Evolutionary conservation across 2,113 vertebrate species (phyloP), one percentile per base, ranked within the genome.

Genomic region (Brienomyrus brachyistius): DNA sequence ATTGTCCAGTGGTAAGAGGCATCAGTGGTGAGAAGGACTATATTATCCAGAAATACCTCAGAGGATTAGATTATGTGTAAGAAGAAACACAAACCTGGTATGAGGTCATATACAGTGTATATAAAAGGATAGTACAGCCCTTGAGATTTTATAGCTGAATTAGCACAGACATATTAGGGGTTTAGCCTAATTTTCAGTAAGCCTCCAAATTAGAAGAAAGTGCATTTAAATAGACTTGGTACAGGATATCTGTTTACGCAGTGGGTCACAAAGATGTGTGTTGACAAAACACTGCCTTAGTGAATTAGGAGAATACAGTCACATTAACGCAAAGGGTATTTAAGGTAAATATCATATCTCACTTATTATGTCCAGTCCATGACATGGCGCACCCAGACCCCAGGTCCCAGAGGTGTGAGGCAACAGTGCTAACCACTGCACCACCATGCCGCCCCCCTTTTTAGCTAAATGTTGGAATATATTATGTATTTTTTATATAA

Each of bases 1-100:
- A 95, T 99, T 89, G 97, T 98, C 89, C 96, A 97, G 87, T 99
- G 98, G 98, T 99, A 94, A 89, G 95, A 90, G 27, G 21, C 31
- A 87, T 1, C 17, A 56, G 74, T 40, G 27, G 83, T 50, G 47
- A 85, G 83, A 48, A 85, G 48, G 48, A 50, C 21, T 47, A 5
- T 23, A 3, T 11, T 86, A 21, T 27, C 10, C 51, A 23, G n/a
- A 51, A 86, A 86, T 51, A 15, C 4, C n/a, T 70, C n/a, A 27
- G 62, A 70, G 27, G 10, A 66, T 66, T 66, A 66, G 19, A 83
- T 4, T 47, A 83, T 13, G 45, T 27, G n/a, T n/a, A 10, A 11
- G 45, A 47, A 51, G 21, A 48, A n/a, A 51, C 19, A 10, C 43
- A 19, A n/a, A 84, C 1, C 45, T 85, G 19, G 47, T 85, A 1